Base-by-base conservation (phyloP, 1,140 invertebrate species). In the Magallana ariakensis region DNA sequence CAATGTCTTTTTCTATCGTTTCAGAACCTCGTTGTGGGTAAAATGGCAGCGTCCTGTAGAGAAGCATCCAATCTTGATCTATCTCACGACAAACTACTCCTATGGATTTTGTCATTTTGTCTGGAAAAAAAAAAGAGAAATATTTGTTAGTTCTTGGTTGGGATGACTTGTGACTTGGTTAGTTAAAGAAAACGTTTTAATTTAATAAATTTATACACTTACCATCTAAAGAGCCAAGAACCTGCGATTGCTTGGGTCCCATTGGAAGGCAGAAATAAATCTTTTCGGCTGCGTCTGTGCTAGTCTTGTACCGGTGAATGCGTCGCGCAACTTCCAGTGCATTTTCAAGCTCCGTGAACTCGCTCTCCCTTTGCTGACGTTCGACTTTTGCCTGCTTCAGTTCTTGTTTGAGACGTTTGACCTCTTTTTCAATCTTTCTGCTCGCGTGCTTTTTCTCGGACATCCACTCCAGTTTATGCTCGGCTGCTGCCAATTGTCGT, bases 1-100 rank as follows among this genome's bases (percentile, higher is more conserved):
- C 57, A 62, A 93, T 91, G 89, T 93, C 92, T 15, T 83, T 89
- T 85, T 92, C 92, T 33, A 93, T 91, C 11, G 91, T 93, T 22
- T 89, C 84, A 6, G 85, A 87, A 54, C 92, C 92, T 80, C 92
- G 88, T 58, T 89, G 83, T 62, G 92, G 92, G 80, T 89, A 60
- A 88, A 93, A 93, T n/a, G 90, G 91, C 11, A 93, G 85, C 33
- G 87, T 87, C 7, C 90, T 87, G 84, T 93, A 93, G 8, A 93
- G 84, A 15, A 85, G 46, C 75, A 88, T 85, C 92, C 92, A 93
- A 57, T 93, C 92, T 46, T 90, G 84, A 26, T 90, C 90, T 75
- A 93, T 91, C 13, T 85, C 83, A 0, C 84, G 66, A 75, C 88
- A 81, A 19, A 93, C 87, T 16, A 91, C 80, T 55, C 80, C 84